These are phyloP conservation scores for Cotesia chilonis DNA, from an alignment of 1,140 invertebrate genomes.

Conservation along the genomic window DNA sequence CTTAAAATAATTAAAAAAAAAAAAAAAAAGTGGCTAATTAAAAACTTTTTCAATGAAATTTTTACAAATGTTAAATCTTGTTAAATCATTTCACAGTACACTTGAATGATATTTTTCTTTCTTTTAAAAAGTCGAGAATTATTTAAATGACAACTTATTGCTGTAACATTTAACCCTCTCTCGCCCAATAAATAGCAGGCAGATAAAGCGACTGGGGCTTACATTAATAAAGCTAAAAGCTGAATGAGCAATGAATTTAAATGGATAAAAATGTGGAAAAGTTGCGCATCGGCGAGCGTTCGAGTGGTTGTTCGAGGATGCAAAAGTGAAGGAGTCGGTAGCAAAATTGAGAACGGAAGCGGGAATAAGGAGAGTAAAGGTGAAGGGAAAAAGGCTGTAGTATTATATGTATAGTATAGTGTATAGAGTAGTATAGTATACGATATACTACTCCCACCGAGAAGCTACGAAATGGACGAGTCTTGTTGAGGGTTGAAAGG, in stretches of 20 bases:
- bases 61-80: no score
- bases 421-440: constrained; percentile 30
- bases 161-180: no score
- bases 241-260: constrained; percentile 40
- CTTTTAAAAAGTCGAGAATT: no score
- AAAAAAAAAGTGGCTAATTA: no score
- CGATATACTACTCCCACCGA: constrained; percentile 28
- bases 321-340: constrained; percentile 33
- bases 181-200: no score
- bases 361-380: constrained; percentile 4
- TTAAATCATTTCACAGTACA: no score
- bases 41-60: no score
- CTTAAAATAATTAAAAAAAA: no score
- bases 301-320: constrained; percentile 47
- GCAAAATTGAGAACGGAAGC: constrained; percentile 10
- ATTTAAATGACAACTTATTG: no score
- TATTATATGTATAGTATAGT: no score
- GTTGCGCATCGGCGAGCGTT: constrained; percentile 50
- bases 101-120: no score
- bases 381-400: constrained; percentile 18
- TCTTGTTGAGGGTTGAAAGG: constrained; percentile 66
- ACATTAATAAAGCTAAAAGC: constrained; percentile 27
- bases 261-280: constrained; percentile 42
- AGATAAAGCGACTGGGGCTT: no score
- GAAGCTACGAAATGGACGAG: constrained; percentile 65